Conservation (phyloP, 1,140 invertebrate species). For the Heliconius melpomene region DNA sequence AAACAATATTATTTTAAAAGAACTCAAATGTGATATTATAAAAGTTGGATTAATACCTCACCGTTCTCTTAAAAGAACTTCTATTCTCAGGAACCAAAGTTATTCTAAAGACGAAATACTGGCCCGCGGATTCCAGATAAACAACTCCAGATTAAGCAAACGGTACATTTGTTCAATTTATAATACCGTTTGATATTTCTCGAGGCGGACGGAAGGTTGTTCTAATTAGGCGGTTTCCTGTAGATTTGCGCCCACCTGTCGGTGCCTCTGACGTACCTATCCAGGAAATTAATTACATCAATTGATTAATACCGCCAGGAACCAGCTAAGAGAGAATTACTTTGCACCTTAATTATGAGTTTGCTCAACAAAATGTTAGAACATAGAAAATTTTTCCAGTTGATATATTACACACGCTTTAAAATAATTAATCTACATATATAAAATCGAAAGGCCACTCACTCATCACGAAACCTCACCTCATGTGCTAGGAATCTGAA, state of each 20-base stretch:
- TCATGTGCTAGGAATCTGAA: no score
- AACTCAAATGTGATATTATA: no score
- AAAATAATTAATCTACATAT: neutral
- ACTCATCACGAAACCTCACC: no score
- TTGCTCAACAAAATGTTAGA: constrained; percentile 1
- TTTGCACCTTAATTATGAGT: constrained; percentile 39
- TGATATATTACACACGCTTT: neutral
- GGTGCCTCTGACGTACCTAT: constrained; percentile 67
- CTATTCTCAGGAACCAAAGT: neutral
- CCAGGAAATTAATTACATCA: constrained; percentile 70
- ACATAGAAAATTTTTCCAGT: neutral
- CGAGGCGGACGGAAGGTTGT: constrained; percentile 55
- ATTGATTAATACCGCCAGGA: constrained; percentile 67
- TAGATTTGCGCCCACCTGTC: constrained; percentile 76
- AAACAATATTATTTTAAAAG: no score
- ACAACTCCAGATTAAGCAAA: constrained; percentile 42
- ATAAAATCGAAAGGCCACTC: no score
- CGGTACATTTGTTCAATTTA: constrained; percentile 63
- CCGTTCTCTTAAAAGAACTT: neutral
- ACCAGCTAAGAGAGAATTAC: constrained; percentile 45
- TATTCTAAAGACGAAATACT: neutral
- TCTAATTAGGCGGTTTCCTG: constrained; percentile 75
- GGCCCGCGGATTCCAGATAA: constrained; percentile 26
- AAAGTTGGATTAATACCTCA: neutral
- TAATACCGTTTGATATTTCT: constrained; percentile 55